Percentiles rank a stretch among this genome's conserved stretches.
Conservation (phyloP, 2,888 invertebrate genomes). For the Caenorhabditis sulstoni region DNA sequence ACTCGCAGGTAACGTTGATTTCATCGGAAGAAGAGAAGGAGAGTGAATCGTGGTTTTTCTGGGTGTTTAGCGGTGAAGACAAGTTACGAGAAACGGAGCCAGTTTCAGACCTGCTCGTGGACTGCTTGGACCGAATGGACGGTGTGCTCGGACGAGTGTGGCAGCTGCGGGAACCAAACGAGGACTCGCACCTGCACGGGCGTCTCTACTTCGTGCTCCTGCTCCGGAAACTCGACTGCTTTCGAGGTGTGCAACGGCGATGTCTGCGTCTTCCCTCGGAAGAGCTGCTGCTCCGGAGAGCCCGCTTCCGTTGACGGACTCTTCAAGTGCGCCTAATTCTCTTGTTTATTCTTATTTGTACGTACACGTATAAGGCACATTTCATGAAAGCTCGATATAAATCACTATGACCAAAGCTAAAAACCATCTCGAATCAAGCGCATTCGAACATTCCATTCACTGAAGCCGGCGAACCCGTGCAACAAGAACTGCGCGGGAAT, state of each 20-base stretch:
- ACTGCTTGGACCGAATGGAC: conserved; percentile 33
- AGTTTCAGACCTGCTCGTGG: conserved; percentile 42
- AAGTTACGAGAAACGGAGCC: too few species aligned
- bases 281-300: conserved; percentile 27
- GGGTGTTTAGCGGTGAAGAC: too few species aligned
- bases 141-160: conserved; percentile 28
- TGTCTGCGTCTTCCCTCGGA: conserved; percentile 36
- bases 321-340: conserved; percentile 25
- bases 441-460: conserved; percentile 48
- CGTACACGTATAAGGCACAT: conserved; percentile 39
- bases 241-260: conserved; percentile 20
- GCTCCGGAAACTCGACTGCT: conserved; percentile 29
- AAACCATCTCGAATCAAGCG: conserved; percentile 10
- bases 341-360: conserved; percentile 20
- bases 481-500: conserved; percentile 49
- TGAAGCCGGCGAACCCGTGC: conserved; percentile 50
- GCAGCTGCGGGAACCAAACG: conserved; percentile 35
- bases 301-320: conserved; percentile 33
- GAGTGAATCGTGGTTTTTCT: neutral
- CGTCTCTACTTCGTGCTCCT: conserved; percentile 13
- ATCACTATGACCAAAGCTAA: neutral
- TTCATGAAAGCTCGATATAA: conserved; percentile 10
- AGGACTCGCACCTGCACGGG: conserved; percentile 23
- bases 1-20: conserved; percentile 17
- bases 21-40: neutral